phyloP scores from a whole-genome alignment of 2,113 vertebrate genomes.

The Solea senegalensis region DNA sequence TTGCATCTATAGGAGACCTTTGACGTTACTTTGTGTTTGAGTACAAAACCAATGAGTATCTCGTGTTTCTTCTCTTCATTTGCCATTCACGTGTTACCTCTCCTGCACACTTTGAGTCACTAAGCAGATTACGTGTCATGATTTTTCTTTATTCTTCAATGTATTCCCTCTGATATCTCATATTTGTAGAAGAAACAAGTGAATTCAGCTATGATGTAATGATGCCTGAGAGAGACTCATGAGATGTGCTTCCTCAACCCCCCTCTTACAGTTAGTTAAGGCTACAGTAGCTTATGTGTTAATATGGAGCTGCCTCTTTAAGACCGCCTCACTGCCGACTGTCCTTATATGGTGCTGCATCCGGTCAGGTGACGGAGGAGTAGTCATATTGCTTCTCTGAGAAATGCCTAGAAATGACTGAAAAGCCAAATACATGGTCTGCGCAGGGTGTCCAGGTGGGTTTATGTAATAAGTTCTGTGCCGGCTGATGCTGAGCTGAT shows the following conservation, averaged over 20 bases:
- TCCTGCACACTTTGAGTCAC: slow-evolving; percentile 27
- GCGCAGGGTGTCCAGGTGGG: slow-evolving; percentile 66
- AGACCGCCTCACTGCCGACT: slow-evolving; percentile 78
- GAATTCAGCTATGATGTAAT: slow-evolving; percentile 18
- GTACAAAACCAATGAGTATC: slow-evolving; percentile 18
- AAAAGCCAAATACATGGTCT: slow-evolving; percentile 74
- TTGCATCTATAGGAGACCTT: slow-evolving; percentile 45
- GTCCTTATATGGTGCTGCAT: slow-evolving; percentile 80
- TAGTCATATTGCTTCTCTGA: slow-evolving; percentile 77
- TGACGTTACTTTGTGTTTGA: slow-evolving; percentile 18
- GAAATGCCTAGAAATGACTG: slow-evolving; percentile 82
- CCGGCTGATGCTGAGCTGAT: slow-evolving; percentile 66
- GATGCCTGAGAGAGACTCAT: slow-evolving; percentile 34
- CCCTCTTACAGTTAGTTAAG: slow-evolving; percentile 61
- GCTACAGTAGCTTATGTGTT: slow-evolving; percentile 48
- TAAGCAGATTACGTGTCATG: slow-evolving; percentile 4
- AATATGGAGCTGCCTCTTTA: slow-evolving; percentile 76
- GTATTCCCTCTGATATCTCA: slow-evolving; percentile 5
- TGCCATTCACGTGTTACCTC: not conserved
- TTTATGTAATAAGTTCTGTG: slow-evolving; percentile 73
- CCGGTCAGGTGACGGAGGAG: slow-evolving; percentile 82
- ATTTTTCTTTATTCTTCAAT: slow-evolving; percentile 10
- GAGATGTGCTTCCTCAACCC: slow-evolving; percentile 41
- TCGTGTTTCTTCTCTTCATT: slow-evolving; percentile 15
- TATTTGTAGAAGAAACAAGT: slow-evolving; percentile 21